Evolutionary conservation across 2,888 invertebrate genomes (phyloP), one percentile per base, ranked within the genome.

Genomic region (Drosophila flavopinicola): DNA sequence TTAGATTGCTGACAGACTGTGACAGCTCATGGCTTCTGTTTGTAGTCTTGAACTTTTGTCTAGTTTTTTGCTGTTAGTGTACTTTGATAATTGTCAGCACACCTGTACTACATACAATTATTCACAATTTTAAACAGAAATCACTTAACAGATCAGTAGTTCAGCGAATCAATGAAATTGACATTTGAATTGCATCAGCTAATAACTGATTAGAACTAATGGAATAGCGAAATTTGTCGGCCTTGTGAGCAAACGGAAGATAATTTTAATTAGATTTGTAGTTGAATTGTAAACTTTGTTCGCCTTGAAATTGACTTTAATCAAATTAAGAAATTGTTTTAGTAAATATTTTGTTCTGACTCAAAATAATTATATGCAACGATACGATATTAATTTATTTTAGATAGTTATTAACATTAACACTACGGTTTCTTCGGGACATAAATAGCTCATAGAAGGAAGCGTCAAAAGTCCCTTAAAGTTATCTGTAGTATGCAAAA

Each of bases 111-210:
- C 38, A 35, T 54, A 25, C 25, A 29, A n/a, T n/a, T 32, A 64
- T 52, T 37, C 44, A 49, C 39, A 51, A 20, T 20, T 20, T 20
- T 20, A 20, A 20, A 20, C 63, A 58, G 27, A 30, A 38, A 33
- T 29, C n/a, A n/a, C n/a, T n/a, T n/a, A 24, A 15, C 29, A 38
- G 32, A 30, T 49, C 48, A 63, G 41, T 54, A 49, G 47, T 51
- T 67, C 63, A 57, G 15, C 10, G n/a, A 32, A 32, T 42, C 39
- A 37, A 71, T 47, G 87, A 54, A 80, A 80, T 86, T 66, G 80
- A 27, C 85, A 84, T 74, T 84, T 68, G 32, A 68, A 86, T 86
- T 86, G 58, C 86, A 65, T 80, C 87, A 80, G 80, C 73, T 67
- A 6, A 17, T 35, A 39, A 9, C 58, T 63, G 65, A 83, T 66